Evolutionary conservation across 2,888 invertebrate species (phyloP), one percentile per base, ranked within the genome.

Genomic region (Ornithoptera priamus): DNA sequence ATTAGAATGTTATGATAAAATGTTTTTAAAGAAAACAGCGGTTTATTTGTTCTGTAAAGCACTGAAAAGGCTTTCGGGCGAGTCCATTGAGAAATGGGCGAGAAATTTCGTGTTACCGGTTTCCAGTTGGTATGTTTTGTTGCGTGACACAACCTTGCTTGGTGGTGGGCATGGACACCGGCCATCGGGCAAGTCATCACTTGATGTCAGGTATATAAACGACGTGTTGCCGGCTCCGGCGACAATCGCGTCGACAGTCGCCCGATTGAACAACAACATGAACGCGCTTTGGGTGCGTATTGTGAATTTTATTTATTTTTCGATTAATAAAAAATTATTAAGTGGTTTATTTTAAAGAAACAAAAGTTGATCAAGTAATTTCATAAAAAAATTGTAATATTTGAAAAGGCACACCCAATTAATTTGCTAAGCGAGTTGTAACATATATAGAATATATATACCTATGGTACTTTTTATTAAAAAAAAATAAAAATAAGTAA

Each of bases 231-330:
- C 75, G 73, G 75, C 73, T 72, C 18, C 78, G 3, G 76, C 82
- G 85, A 87, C 90, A 90, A 84, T 88, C 77, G 78, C 80, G 78
- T 79, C 84, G 81, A 81, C 80, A 79, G 80, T 81, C 77, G 76
- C 79, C 77, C 80, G 79, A 80, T 76, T 78, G 77, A 53, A 77
- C 72, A 53, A 76, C 77, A 90, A 76, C 77, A 90, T 90, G 90
- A 78, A 80, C 76, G 78, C 79, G 58, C 75, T 83, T 75, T 83
- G 82, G 89, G 90, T 90, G 88, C 78, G 90, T 90, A 83, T 71
- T 72, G 58, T 67, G 72, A 67, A 64, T 59, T 53, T 53, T 53
- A 18, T 53, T 53, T 53, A 39, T 39, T 39, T 10, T 39, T 39
- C 10, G 10, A 10, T 10, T 39, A 39, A 10, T 39, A 6, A 39